Evolutionary conservation across 92 coral and sea anemone genomes (phyloP).

Genomic region (Palythoa grandis): DNA sequence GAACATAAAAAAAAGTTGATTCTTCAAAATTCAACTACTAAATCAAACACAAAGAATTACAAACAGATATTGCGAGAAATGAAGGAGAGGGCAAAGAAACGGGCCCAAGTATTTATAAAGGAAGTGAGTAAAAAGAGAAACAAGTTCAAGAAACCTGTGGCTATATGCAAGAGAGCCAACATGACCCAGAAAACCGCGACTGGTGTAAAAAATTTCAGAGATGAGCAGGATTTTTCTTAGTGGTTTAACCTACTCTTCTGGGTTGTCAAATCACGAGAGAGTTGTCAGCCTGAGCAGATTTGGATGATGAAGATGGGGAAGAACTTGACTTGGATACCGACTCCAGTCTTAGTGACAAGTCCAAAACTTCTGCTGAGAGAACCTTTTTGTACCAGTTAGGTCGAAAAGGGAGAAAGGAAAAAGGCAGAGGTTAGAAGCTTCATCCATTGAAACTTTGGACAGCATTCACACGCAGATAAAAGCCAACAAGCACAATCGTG

Average conservation of each 20-base stretch:
- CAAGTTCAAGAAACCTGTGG: slow-evolving; percentile 47
- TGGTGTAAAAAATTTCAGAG: slow-evolving; percentile 38
- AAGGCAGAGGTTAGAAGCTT: slow-evolving; percentile 1
- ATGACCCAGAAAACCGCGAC: slow-evolving; percentile 47
- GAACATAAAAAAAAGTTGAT: slow-evolving; percentile 31
- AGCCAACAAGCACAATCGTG: not conserved
- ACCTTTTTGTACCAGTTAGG: not conserved
- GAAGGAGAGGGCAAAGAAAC: slow-evolving; percentile 17
- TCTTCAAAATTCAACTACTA: slow-evolving; percentile 30
- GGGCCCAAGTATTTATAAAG: slow-evolving; percentile 30
- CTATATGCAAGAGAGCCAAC: slow-evolving; percentile 43
- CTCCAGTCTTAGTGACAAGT: too few relatives aligned
- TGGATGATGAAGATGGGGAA: not conserved
- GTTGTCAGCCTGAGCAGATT: slow-evolving; percentile 49
- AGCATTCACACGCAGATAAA: not conserved
- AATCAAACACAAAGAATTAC: slow-evolving; percentile 36
- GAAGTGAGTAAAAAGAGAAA: slow-evolving; percentile 31
- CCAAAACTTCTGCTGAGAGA: not conserved
- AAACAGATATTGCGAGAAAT: slow-evolving; percentile 40
- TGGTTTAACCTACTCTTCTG: slow-evolving; percentile 45
- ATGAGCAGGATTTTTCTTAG: slow-evolving; percentile 33
- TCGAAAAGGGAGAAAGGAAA: not conserved
- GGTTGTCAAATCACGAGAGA: slow-evolving; percentile 38
- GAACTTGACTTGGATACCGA: slow-evolving; percentile 1
- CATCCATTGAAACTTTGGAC: not conserved